Conservation (phyloP, 2,113 vertebrate species). For the Polyodon spathula region DNA sequence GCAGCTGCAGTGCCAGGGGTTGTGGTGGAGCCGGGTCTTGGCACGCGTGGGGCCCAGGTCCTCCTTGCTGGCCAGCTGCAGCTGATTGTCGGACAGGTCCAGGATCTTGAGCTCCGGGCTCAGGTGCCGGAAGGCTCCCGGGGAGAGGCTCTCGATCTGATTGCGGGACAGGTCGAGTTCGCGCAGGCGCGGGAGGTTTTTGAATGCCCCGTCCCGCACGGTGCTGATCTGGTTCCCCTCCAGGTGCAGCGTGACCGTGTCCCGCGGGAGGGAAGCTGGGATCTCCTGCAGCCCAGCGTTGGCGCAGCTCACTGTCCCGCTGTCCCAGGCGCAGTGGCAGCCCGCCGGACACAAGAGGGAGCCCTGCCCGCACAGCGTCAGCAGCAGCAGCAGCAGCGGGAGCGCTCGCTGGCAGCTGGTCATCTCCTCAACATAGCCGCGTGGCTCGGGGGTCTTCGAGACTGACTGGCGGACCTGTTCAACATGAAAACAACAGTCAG, state of each 20-base stretch:
- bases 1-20: slow-evolving; percentile 67
- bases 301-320: slow-evolving; percentile 50
- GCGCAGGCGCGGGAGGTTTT: slow-evolving; percentile 46
- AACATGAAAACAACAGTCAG: too few species aligned
- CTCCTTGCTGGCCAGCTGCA: slow-evolving; percentile 44
- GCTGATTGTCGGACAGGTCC: slow-evolving; percentile 60
- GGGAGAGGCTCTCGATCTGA: slow-evolving; percentile 52
- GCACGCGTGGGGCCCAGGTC: slow-evolving; percentile 51
- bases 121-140: slow-evolving; percentile 50
- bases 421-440: slow-evolving; percentile 52
- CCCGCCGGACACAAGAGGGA: slow-evolving; percentile 32
- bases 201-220: slow-evolving; percentile 51
- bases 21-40: slow-evolving; percentile 57
- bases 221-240: slow-evolving; percentile 61
- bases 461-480: too few species aligned
- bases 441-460: slow-evolving; percentile 28
- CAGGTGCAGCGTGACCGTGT: slow-evolving; percentile 53
- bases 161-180: slow-evolving; percentile 64
- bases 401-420: slow-evolving; percentile 19
- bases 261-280: slow-evolving; percentile 49
- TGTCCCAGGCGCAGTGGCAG: slow-evolving; percentile 49
- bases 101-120: slow-evolving; percentile 50
- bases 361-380: slow-evolving; percentile 33
- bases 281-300: slow-evolving; percentile 50
- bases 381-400: slow-evolving; percentile 24